A percentile compares a stretch with the other conserved stretches of the same genome.
Evolutionary conservation across 1,140 invertebrate species (phyloP).

Genomic region (Caenorhabditis remanei): DNA sequence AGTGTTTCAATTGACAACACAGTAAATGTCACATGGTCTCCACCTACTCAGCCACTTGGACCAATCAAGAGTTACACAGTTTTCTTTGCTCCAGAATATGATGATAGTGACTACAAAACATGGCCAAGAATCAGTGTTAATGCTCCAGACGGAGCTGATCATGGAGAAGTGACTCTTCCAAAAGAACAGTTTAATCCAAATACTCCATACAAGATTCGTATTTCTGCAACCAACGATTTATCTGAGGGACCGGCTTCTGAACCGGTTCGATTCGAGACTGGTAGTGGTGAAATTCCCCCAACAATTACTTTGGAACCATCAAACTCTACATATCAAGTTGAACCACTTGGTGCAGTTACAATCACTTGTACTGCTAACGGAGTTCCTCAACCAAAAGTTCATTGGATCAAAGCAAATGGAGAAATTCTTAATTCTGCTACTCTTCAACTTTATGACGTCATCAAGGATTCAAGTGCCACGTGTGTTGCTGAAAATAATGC

Average conservation of each 20-base stretch:
- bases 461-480: conserved; percentile 73
- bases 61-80: conserved; percentile 71
- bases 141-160: conserved; percentile 67
- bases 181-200: conserved; percentile 74
- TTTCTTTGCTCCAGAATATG: conserved; percentile 75
- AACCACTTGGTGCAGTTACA: conserved; percentile 68
- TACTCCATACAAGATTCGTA: conserved; percentile 70
- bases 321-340: conserved; percentile 70
- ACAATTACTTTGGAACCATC: conserved; percentile 70
- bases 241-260: conserved; percentile 76
- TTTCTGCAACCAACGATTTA: conserved; percentile 76
- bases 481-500: conserved; percentile 77
- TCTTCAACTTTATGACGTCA: conserved; percentile 68
- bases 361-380: conserved; percentile 73
- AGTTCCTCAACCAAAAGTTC: conserved; percentile 71
- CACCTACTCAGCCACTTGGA: conserved; percentile 73
- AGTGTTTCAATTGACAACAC: conserved; percentile 74
- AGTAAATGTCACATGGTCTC: conserved; percentile 73
- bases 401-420: conserved; percentile 71
- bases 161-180: conserved; percentile 68
- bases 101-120: conserved; percentile 70
- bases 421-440: conserved; percentile 65
- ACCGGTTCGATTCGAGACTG: conserved; percentile 71
- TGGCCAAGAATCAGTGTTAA: conserved; percentile 69
- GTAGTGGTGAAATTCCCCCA: conserved; percentile 75